Evolutionary conservation across 2,113 vertebrate genomes (phyloP).

Genomic region (Dolichallabes microphthalmus): DNA sequence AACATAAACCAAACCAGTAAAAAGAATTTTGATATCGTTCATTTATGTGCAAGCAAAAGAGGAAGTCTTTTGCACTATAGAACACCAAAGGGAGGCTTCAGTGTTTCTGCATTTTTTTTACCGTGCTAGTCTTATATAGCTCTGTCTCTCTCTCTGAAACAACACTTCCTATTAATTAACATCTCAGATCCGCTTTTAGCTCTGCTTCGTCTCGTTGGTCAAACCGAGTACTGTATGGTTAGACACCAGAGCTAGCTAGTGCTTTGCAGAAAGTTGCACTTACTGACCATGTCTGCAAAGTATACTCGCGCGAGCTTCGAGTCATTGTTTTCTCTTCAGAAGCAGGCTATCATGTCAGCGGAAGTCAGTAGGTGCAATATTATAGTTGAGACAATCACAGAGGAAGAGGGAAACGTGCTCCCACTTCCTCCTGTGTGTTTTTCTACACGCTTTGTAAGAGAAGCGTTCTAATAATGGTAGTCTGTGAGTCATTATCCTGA

Average conservation of each 20-base stretch:
- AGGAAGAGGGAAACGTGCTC: constrained; percentile 37
- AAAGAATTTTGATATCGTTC: constrained; percentile 10
- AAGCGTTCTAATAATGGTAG: neutral
- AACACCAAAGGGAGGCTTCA: neutral
- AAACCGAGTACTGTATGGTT: neutral
- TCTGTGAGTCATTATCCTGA: neutral
- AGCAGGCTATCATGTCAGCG: constrained; percentile 46
- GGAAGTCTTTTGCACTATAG: constrained; percentile 2
- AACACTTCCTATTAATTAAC: constrained; percentile 22
- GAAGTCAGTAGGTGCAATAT: constrained; percentile 58
- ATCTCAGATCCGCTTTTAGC: constrained; percentile 23
- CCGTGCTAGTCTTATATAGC: neutral
- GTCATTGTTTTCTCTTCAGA: constrained; percentile 56
- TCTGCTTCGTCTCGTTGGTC: neutral
- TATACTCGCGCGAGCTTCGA: neutral
- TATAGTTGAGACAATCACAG: constrained; percentile 28
- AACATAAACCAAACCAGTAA: neutral
- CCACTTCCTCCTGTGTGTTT: constrained; percentile 35
- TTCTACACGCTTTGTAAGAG: neutral
- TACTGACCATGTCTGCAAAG: neutral
- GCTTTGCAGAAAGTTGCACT: neutral
- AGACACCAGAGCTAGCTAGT: neutral
- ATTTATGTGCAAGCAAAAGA: neutral
- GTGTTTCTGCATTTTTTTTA: neutral
- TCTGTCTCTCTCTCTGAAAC: constrained; percentile 13